These are phyloP conservation scores for Chiloscyllium punctatum DNA, from an alignment of 2,797 vertebrate genomes.

Conservation along the genomic window DNA sequence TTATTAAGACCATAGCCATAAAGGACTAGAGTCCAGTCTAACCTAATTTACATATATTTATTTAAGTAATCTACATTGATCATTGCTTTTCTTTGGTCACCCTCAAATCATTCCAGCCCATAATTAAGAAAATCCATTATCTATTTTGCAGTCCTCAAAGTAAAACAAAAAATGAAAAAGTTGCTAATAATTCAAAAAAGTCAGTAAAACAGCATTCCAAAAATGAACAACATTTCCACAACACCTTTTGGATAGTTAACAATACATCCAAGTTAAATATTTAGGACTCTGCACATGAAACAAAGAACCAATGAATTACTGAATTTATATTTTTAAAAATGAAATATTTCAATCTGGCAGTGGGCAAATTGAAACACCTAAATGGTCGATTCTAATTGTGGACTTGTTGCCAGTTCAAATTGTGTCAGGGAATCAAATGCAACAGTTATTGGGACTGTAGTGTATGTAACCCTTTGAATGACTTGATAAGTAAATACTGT, in stretches of 20 bases:
- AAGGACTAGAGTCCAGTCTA: neutral
- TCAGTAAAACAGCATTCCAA: neutral
- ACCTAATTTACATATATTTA: conserved; percentile 2
- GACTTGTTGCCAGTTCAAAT: neutral
- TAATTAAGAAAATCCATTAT: neutral
- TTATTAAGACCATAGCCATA: neutral
- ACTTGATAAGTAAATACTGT: conserved; percentile 19
- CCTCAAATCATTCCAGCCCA: neutral
- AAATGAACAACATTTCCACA: conserved; percentile 11
- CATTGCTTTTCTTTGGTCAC: neutral
- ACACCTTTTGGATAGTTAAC: neutral
- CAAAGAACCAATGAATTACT: conserved; percentile 26
- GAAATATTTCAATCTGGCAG: conserved; percentile 7
- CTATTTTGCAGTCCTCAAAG: neutral
- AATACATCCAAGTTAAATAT: conserved; percentile 1
- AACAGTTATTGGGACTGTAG: neutral
- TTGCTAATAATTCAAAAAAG: neutral
- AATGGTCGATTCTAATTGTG: neutral
- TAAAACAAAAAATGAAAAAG: neutral
- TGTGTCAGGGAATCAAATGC: conserved; percentile 1
- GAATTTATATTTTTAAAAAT: neutral
- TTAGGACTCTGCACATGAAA: neutral
- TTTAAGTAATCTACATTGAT: neutral
- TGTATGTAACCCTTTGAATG: neutral
- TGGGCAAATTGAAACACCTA: neutral